Evolutionary conservation across 2,888 invertebrate genomes (phyloP).

Genomic region (Orthosia gracilis): DNA sequence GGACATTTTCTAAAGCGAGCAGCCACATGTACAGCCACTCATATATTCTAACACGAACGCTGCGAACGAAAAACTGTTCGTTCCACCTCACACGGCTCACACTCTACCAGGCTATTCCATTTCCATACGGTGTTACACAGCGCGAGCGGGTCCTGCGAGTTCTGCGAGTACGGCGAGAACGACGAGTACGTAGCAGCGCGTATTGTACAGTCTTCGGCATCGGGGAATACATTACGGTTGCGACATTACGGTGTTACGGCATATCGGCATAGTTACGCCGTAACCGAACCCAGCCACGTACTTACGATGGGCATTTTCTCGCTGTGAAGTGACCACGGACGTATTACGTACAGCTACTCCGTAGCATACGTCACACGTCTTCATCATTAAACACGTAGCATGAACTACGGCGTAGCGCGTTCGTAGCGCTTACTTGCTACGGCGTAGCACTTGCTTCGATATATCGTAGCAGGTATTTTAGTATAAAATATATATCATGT

Average conservation of each 20-base stretch:
- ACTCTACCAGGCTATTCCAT: slow-evolving; percentile 17
- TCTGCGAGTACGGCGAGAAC: not conserved
- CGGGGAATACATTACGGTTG: slow-evolving; percentile 29
- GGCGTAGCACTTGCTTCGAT: slow-evolving; percentile 2
- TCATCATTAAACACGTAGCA: slow-evolving; percentile 2
- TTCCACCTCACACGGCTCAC: slow-evolving; percentile 7
- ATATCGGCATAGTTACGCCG: slow-evolving; percentile 23
- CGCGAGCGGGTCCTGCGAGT: too few species aligned
- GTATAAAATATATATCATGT: not conserved
- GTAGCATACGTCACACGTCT: slow-evolving; percentile 27
- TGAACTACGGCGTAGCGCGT: slow-evolving; percentile 11
- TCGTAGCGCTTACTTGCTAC: slow-evolving; percentile 4
- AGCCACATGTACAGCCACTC: not conserved
- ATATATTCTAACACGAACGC: not conserved
- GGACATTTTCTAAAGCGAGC: not conserved
- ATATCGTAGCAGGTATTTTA: not conserved
- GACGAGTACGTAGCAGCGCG: slow-evolving; percentile 22
- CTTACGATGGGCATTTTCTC: slow-evolving; percentile 17
- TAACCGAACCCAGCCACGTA: slow-evolving; percentile 3
- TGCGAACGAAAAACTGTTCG: slow-evolving; percentile 3
- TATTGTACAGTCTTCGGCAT: slow-evolving; percentile 8
- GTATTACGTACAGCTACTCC: slow-evolving; percentile 8
- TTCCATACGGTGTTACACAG: slow-evolving; percentile 10
- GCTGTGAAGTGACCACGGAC: not conserved
- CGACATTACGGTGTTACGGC: slow-evolving; percentile 7